phyloP scores from a whole-genome alignment of 2,888 invertebrate species.

The Drosophila sordidula region DNA sequence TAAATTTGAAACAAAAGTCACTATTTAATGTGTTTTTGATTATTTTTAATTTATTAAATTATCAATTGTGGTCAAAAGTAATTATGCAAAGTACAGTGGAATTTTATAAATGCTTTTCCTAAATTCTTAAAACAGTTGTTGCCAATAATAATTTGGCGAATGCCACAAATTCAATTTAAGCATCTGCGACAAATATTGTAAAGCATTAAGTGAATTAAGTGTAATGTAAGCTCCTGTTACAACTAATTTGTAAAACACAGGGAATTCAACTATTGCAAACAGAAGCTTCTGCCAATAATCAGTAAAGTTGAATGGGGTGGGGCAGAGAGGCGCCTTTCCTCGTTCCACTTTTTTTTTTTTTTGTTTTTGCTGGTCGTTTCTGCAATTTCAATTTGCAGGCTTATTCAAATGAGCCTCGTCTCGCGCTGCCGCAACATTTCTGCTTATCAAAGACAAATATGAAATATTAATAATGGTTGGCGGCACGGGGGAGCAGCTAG shows the following conservation, averaged over 20 bases:
- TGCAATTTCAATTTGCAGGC: conserved; percentile 57
- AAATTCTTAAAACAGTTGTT: not conserved
- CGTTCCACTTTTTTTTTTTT: too few species aligned
- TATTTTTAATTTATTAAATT: not conserved
- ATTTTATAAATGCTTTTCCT: not conserved
- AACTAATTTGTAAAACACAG: too few species aligned
- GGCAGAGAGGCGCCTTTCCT: not conserved
- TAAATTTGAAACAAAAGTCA: too few species aligned
- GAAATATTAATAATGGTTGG: conserved; percentile 73
- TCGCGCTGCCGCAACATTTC: conserved; percentile 31
- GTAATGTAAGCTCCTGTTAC: not conserved
- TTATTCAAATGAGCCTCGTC: conserved; percentile 52
- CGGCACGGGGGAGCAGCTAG: conserved; percentile 14
- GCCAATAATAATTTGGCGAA: not conserved
- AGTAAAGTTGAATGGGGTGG: not conserved
- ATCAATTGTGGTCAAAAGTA: not conserved
- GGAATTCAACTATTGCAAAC: not conserved
- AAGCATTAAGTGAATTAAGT: not conserved
- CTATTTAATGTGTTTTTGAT: too few species aligned
- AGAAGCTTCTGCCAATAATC: not conserved
- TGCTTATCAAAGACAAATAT: conserved; percentile 78
- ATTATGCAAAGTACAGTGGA: not conserved
- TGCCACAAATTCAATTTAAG: not conserved
- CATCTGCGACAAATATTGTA: not conserved
- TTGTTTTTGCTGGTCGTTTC: conserved; percentile 15